These are phyloP conservation scores for Marronus borbonicus DNA, from an alignment of 2,888 invertebrate genomes.

Conservation along the genomic window DNA sequence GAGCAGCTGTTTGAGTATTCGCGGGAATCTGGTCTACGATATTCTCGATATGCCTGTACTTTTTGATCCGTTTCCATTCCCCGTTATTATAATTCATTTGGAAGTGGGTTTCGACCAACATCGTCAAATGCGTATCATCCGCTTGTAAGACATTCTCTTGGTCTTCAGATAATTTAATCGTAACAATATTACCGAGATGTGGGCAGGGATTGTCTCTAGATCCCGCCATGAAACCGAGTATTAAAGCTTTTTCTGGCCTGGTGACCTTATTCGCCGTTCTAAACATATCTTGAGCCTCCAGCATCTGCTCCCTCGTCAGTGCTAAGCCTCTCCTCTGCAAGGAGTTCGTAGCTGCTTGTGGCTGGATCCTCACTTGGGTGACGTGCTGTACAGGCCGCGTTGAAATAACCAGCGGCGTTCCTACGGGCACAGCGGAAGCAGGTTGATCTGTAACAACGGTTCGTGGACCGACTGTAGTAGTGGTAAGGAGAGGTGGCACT, in stretches of 20 bases:
- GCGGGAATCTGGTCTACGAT: slow-evolving; percentile 66
- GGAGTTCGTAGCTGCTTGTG: slow-evolving; percentile 72
- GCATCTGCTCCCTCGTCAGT: slow-evolving; percentile 94
- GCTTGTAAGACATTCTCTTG: slow-evolving; percentile 89
- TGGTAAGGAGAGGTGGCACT: slow-evolving; percentile 65
- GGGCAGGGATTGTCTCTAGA: slow-evolving; percentile 97
- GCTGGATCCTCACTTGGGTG: slow-evolving; percentile 74
- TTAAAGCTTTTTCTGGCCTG: slow-evolving; percentile 96
- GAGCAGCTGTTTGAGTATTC: slow-evolving; percentile 63
- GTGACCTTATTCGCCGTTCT: slow-evolving; percentile 96
- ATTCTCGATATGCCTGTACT: slow-evolving; percentile 83
- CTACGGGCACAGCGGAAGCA: slow-evolving; percentile 64
- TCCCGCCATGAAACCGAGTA: slow-evolving; percentile 99
- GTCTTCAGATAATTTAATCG: slow-evolving; percentile 95
- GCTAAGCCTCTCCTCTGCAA: slow-evolving; percentile 78
- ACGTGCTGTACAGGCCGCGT: slow-evolving; percentile 69
- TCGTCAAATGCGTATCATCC: slow-evolving; percentile 85
- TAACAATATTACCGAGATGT: slow-evolving; percentile 96
- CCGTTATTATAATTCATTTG: slow-evolving; percentile 99
- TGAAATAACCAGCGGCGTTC: slow-evolving; percentile 73
- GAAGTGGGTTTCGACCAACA: slow-evolving; percentile 95
- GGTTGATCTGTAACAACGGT: slow-evolving; percentile 64
- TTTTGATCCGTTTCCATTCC: slow-evolving; percentile 96
- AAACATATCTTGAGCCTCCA: slow-evolving; percentile 98
- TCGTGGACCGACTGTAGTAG: slow-evolving; percentile 60